Conservation (phyloP, 2,888 invertebrate species). For the Bursaphelenchus okinawaensis region DNA sequence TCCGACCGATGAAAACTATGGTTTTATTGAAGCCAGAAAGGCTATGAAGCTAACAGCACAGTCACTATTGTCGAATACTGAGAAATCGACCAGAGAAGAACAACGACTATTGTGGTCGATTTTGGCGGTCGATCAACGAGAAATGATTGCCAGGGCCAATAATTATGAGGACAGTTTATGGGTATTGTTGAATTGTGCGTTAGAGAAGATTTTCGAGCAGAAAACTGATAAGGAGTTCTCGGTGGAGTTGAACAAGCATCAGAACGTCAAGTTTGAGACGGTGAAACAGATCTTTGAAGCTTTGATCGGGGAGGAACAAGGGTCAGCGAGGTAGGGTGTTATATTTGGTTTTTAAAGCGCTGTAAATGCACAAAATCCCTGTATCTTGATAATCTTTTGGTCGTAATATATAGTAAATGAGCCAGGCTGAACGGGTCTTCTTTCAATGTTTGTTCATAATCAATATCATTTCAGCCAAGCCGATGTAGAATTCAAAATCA, state of each 20-base stretch:
- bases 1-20: not conserved
- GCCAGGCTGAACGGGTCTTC: not conserved
- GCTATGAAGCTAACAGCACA: constrained; percentile 4
- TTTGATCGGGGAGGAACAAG: not conserved
- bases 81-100: not conserved
- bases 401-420: not conserved
- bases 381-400: not conserved
- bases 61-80: not conserved
- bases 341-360: not conserved
- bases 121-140: not conserved
- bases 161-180: not conserved
- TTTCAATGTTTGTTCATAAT: too few species aligned
- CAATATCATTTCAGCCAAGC: not conserved
- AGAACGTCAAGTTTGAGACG: not conserved
- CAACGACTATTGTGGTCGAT: not conserved
- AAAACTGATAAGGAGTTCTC: not conserved
- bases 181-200: not conserved
- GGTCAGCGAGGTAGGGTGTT: not conserved
- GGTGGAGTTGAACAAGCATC: not conserved
- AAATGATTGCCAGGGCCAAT: not conserved
- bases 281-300: not conserved
- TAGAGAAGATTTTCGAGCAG: not conserved
- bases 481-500: not conserved
- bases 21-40: constrained; percentile 1
- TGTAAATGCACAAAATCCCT: not conserved